Evolutionary conservation across 1,140 invertebrate genomes (phyloP), one percentile per base, ranked within the genome.

Genomic region (Gonatopus flavifemur): DNA sequence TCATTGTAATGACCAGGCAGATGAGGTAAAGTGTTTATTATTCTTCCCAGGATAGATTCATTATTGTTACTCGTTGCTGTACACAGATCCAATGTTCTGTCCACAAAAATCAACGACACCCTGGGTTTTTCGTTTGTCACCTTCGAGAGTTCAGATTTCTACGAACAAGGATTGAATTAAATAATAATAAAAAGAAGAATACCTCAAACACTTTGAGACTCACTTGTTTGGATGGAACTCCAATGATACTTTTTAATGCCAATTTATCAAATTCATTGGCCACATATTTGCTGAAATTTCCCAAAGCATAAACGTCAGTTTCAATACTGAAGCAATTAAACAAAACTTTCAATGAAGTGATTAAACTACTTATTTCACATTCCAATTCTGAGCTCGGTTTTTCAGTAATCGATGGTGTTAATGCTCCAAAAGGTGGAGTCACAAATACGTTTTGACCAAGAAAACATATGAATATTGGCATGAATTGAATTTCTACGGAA

Each of bases 241-340:
- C n/a, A n/a, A n/a, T n/a, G n/a, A n/a, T n/a, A n/a, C n/a, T n/a
- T n/a, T n/a, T n/a, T n/a, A n/a, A n/a, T n/a, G n/a, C n/a, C n/a
- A 82, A 81, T 53, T 75, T 79, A 55, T 84, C 83, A 43, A 88
- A 74, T 52, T 84, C 82, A 21, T 82, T 81, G 44, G 84, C 84
- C 31, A 87, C 52, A 36, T 85, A 77, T 16, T 82, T 80, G 64
- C 86, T 85, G 16, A 82, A 82, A 30, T 80, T 73, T 12, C 87
- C 87, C 56, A 88, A 65, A 43, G 80, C 82, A 67, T 80, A 88
- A 18, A 87, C 76, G 59, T 88, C 85, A 56, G 87, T 84, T 53
- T 80, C 81, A 2, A 83, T 74, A 64, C 83, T 78, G 64, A 86
- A 78, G 20, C 81, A 78, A 16, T 80, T 73, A 44, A 88, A 73